These are phyloP conservation scores for Lasioglossum morio DNA, from an alignment of 2,888 invertebrate genomes.

Conservation along the genomic window DNA sequence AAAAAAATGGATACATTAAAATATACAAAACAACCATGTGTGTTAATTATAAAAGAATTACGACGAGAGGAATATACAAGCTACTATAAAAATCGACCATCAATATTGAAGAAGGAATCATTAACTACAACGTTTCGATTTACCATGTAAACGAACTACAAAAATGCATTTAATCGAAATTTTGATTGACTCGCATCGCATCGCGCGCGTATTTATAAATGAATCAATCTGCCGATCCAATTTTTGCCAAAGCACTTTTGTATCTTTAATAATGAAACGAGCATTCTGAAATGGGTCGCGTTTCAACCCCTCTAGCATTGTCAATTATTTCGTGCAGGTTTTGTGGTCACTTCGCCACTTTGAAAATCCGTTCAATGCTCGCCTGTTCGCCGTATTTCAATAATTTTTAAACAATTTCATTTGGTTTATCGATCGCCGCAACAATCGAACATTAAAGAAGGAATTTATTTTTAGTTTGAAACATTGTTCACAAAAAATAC, in stretches of 20 bases:
- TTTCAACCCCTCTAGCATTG: neutral
- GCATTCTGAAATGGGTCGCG: neutral
- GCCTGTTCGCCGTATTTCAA: too few species aligned
- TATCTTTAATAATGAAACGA: neutral
- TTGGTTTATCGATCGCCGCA: neutral
- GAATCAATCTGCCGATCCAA: neutral
- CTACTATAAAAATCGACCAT: neutral
- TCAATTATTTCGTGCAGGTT: neutral
- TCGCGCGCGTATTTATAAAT: neutral
- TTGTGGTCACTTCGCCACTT: neutral
- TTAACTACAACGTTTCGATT: neutral
- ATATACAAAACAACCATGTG: neutral
- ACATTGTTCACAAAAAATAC: too few species aligned
- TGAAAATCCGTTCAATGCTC: neutral
- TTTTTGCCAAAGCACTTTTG: neutral
- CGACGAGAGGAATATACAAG: neutral
- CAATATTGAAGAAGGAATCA: neutral
- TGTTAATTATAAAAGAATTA: neutral
- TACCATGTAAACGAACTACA: neutral
- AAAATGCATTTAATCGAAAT: neutral
- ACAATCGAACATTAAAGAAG: neutral
- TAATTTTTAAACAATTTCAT: neutral
- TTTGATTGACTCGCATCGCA: neutral
- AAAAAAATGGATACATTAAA: neutral
- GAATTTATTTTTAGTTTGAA: neutral